Percentiles rank a stretch among this genome's conserved stretches.
phyloP scores from a whole-genome alignment of 2,113 vertebrate species.

The Blennius ocellaris region DNA sequence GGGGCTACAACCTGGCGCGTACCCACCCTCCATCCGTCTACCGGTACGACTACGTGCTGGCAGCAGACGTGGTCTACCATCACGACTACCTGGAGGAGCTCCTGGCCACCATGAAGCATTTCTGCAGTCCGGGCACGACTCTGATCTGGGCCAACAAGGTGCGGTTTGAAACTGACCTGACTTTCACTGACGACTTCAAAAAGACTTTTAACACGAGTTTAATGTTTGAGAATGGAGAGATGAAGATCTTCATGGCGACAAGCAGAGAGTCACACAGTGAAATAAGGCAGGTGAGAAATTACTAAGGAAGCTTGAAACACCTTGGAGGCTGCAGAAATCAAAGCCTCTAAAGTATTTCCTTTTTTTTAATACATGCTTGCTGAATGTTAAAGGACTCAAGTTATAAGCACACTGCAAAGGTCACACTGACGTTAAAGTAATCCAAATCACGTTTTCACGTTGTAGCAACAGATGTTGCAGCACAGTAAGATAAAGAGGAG shows the following conservation, averaged over 20 bases:
- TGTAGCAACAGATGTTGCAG: too few relatives aligned
- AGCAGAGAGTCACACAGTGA: conserved; percentile 25
- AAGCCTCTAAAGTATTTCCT: too few relatives aligned
- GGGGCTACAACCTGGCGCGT: conserved; percentile 84
- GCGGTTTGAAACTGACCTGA: conserved; percentile 86
- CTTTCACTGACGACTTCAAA: conserved; percentile 86
- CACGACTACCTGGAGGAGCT: conserved; percentile 87
- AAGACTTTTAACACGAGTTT: conserved; percentile 84
- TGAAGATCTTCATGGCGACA: conserved; percentile 89
- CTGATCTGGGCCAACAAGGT: conserved; percentile 95
- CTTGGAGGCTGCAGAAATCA: too few relatives aligned
- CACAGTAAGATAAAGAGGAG: too few relatives aligned
- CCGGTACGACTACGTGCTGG: conserved; percentile 91
- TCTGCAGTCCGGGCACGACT: conserved; percentile 88
- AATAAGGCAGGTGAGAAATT: too few relatives aligned
- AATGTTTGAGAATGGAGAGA: conserved; percentile 85
- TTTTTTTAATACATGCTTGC: too few relatives aligned
- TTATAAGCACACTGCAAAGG: too few relatives aligned
- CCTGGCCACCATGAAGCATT: conserved; percentile 88
- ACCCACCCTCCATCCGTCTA: conserved; percentile 81
- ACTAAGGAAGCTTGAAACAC: too few relatives aligned
- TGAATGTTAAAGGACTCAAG: too few relatives aligned
- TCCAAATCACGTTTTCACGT: too few relatives aligned
- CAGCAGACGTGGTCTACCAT: conserved; percentile 92
- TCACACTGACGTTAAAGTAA: too few relatives aligned